These are phyloP conservation scores for Rhopalosiphum nymphaeae DNA, from an alignment of 2,888 invertebrate species.

Conservation along the genomic window DNA sequence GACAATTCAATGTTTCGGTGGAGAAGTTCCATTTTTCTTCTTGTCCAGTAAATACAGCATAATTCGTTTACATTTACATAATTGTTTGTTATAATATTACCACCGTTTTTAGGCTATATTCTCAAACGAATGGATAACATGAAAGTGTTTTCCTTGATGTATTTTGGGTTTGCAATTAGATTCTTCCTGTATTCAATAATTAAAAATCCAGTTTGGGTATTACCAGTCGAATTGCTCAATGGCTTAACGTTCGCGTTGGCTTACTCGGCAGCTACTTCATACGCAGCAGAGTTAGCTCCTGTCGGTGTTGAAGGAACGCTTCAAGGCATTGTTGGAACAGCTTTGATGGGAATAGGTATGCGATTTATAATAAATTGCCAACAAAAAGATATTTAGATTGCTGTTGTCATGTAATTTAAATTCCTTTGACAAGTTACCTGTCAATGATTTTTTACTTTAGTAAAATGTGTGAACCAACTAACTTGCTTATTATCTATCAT, in stretches of 20 bases:
- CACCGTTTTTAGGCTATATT: conserved; percentile 73
- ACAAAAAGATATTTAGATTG: not conserved
- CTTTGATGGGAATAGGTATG: conserved; percentile 86
- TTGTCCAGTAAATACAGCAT: conserved; percentile 72
- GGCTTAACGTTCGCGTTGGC: conserved; percentile 90
- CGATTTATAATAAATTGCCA: not conserved
- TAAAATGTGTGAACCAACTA: too few species aligned
- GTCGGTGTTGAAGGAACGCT: conserved; percentile 88
- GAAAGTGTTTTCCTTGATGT: conserved; percentile 85
- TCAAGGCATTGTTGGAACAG: conserved; percentile 87
- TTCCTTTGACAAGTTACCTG: too few species aligned
- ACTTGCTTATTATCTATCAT: too few species aligned
- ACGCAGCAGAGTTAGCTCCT: conserved; percentile 86
- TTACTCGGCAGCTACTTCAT: conserved; percentile 89
- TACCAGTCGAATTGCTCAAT: conserved; percentile 88
- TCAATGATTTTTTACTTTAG: too few species aligned
- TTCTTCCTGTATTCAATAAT: conserved; percentile 86
- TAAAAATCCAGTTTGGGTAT: conserved; percentile 84
- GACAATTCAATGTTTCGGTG: conserved; percentile 84
- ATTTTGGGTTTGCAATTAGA: conserved; percentile 83
- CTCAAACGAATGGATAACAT: conserved; percentile 85
- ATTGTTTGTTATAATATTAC: not conserved
- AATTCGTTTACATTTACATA: not conserved
- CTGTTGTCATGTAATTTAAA: too few species aligned
- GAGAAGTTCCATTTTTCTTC: conserved; percentile 89